phyloP scores from a whole-genome alignment of 2,113 vertebrate genomes.

The Ictidomys tridecemlineatus region DNA sequence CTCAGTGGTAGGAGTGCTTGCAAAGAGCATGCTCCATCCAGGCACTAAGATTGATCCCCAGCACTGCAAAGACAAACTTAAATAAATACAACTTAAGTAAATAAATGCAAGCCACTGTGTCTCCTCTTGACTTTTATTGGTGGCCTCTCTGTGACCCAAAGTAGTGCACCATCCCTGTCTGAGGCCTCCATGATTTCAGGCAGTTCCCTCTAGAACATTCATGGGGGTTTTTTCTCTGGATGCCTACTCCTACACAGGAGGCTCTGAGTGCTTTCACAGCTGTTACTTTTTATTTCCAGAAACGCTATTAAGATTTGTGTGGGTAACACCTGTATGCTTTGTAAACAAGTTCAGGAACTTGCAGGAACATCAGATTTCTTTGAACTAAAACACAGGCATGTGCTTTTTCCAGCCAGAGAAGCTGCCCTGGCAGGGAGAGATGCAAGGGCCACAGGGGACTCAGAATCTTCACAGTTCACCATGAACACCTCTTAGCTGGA shows the following conservation, averaged over 20 bases:
- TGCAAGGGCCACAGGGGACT: not conserved
- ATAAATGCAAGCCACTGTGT: not conserved
- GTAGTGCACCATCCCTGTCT: no score
- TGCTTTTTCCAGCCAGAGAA: not conserved
- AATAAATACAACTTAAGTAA: no score
- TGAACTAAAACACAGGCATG: not conserved
- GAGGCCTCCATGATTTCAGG: not conserved
- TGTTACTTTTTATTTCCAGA: slow-evolving; percentile 73
- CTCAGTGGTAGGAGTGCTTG: no score
- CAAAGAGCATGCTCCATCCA: no score
- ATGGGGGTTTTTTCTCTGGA: not conserved
- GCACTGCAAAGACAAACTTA: no score
- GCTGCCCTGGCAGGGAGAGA: not conserved
- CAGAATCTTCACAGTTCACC: fast-evolving
- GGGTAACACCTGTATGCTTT: not conserved
- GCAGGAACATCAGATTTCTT: slow-evolving; percentile 26
- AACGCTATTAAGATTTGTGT: not conserved
- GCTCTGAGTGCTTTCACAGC: slow-evolving; percentile 42
- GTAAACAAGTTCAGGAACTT: slow-evolving; percentile 19
- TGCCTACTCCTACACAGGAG: not conserved
- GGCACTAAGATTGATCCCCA: no score
- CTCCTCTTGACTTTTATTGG: slow-evolving; percentile 37
- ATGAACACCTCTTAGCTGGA: not conserved
- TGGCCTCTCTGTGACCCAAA: not conserved
- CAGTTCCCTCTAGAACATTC: slow-evolving; percentile 58